A percentile compares a stretch with the other conserved stretches of the same genome.
phyloP scores from a whole-genome alignment of 2,113 vertebrate species.

The Galbula dea region DNA sequence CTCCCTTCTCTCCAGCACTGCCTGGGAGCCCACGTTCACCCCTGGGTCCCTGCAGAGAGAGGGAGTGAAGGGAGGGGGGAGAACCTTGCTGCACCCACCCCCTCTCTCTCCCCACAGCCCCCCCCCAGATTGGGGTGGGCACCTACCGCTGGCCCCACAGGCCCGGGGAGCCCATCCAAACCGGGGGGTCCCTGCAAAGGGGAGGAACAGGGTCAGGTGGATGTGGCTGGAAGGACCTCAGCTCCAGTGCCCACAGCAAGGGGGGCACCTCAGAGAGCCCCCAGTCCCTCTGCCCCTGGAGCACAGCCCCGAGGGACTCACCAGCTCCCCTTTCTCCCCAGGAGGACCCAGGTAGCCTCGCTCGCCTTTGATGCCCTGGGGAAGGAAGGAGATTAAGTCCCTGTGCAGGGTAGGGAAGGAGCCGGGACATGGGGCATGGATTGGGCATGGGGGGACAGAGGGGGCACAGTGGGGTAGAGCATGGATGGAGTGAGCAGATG shows the following conservation, averaged over 20 bases:
- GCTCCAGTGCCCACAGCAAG: accelerated
- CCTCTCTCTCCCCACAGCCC: background rate
- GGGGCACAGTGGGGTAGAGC: too few relatives aligned
- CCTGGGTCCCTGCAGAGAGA: slow-evolving; percentile 81
- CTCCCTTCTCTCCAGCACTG: slow-evolving; percentile 82
- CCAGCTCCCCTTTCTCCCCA: slow-evolving; percentile 90
- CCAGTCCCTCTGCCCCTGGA: background rate
- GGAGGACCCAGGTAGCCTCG: slow-evolving; percentile 80
- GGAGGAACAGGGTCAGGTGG: background rate
- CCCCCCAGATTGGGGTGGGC: background rate
- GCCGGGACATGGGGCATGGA: background rate
- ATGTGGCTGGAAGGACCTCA: background rate
- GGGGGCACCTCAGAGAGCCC: background rate
- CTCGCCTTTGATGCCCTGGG: slow-evolving; percentile 89
- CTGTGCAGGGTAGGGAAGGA: background rate
- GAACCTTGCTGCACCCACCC: background rate
- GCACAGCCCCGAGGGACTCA: slow-evolving; percentile 40
- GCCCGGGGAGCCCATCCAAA: slow-evolving; percentile 82
- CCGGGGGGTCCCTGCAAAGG: slow-evolving; percentile 85
- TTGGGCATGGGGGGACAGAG: accelerated
- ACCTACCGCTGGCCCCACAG: slow-evolving; percentile 82
- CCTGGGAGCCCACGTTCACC: slow-evolving; percentile 85
- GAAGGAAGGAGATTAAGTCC: background rate
- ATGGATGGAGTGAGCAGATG: too few relatives aligned
- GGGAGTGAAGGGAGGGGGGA: background rate